Conservation (phyloP, 2,797 vertebrate species). For the Otolemur crassicaudatus region DNA sequence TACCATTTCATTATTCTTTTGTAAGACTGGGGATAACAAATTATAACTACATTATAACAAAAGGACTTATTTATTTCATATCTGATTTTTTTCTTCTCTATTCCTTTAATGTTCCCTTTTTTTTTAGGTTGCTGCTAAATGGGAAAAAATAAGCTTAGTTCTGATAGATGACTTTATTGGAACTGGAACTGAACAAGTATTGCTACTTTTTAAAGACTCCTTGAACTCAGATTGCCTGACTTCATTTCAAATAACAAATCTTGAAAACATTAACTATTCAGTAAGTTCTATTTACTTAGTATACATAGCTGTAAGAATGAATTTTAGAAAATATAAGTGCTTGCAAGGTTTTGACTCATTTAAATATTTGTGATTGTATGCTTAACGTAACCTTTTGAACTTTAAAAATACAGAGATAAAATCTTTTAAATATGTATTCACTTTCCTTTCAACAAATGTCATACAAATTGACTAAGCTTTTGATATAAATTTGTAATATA, state of each 20-base stretch:
- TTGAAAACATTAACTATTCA: constrained; percentile 89
- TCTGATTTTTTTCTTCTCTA: background rate
- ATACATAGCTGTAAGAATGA: constrained; percentile 50
- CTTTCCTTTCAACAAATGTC: constrained; percentile 33
- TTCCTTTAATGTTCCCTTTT: constrained; percentile 17
- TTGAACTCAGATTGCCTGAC: constrained; percentile 78
- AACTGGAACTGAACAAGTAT: constrained; percentile 94
- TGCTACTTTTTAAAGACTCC: constrained; percentile 90
- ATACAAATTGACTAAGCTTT: background rate
- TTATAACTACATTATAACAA: background rate
- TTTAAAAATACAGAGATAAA: constrained; percentile 35
- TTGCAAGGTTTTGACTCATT: constrained; percentile 64
- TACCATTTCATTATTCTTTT: constrained; percentile 39
- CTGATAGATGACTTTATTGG: constrained; percentile 95
- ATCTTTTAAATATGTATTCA: constrained; percentile 35
- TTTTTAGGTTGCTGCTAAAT: constrained; percentile 91
- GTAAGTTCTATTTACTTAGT: constrained; percentile 89
- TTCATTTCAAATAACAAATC: constrained; percentile 93
- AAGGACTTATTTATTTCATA: constrained; percentile 5
- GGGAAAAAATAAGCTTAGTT: constrained; percentile 90
- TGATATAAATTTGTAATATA: constrained; percentile 35
- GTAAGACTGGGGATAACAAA: constrained; percentile 16
- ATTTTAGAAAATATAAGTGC: constrained; percentile 61
- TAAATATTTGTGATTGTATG: constrained; percentile 33
- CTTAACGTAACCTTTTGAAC: background rate